phyloP scores from a whole-genome alignment of 2,797 vertebrate species.

The Cyprinodon diabolis region DNA sequence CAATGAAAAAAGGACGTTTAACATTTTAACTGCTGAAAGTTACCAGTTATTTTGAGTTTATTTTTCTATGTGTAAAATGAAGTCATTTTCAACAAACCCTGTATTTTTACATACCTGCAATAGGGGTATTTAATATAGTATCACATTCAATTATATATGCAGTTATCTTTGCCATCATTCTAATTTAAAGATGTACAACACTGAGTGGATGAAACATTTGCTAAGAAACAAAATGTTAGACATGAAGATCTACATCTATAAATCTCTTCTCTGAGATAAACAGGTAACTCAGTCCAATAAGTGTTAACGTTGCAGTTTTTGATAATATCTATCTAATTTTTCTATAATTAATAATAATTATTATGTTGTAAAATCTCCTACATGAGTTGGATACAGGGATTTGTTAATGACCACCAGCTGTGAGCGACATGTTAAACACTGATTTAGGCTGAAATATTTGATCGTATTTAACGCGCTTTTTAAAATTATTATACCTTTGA shows the following conservation, averaged over 20 bases:
- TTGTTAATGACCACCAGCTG: no score
- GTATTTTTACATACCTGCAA: neutral
- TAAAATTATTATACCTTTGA: neutral
- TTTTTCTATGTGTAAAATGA: neutral
- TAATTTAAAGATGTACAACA: neutral
- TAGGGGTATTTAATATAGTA: neutral
- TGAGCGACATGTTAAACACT: no score
- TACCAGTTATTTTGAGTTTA: neutral
- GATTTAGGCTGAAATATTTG: no score
- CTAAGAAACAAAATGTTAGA: neutral
- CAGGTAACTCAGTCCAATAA: no score
- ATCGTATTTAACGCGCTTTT: neutral
- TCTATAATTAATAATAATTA: neutral
- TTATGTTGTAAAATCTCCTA: no score
- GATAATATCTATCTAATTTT: neutral
- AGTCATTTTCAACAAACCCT: neutral
- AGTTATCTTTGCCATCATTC: neutral
- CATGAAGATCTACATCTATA: no score
- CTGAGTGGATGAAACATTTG: neutral
- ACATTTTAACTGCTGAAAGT: neutral
- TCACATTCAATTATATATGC: neutral
- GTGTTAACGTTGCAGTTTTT: no score
- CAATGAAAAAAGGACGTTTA: neutral
- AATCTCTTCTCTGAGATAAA: no score
- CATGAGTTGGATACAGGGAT: no score